Base-by-base conservation (phyloP, 1,140 invertebrate genomes). In the Acromyrmex heyeri region DNA sequence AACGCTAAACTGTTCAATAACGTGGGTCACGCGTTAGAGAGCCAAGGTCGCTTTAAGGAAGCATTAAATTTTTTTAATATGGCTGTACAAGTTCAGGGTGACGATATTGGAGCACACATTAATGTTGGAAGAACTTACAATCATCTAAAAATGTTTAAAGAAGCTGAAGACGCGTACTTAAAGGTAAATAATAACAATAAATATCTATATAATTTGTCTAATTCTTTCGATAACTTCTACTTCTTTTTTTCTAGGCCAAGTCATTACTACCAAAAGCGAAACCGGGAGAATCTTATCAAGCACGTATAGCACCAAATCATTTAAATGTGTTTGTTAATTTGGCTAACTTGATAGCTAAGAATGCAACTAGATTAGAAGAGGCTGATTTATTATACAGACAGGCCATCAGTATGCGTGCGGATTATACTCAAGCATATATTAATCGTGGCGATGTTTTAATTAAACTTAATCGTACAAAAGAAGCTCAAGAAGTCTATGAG, bases 1-100 rank as follows among this genome's bases (percentile, higher is more conserved):
- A 99, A 99, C 96, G 99, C 99, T 3, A 99, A 99, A 95, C 95
- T 99, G 2, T 99, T 98, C 95, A 99, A 99, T 95, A 99, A 99
- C 95, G 98, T 99, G 1, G 99, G 99, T 0, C 98, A 99, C 94
- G 98, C 99, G 0, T 95, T 99, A 65, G 99, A 99, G 95, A 97
- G 97, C 72, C 97, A 98, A 90, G 97, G 97, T 0, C 96, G 96
- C 34, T 99, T 97, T 93, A 96, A 96, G 30, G 98, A 99, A 94
- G 99, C 99, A 0, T 95, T 99, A 34, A 96, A 97, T 85, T 99
- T 98, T 95, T 99, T 99, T 93, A 97, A 98, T 92, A 98, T 98
- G 91, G 99, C 99, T 12, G 98, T 98, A 18, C 97, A 97, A 92
- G 98, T 99, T 18, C 99, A 99, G 95, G 97, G 98, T 55, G 98